Evolutionary conservation across 2,113 vertebrate genomes (phyloP).

Genomic region (Chaetura pelagica): DNA sequence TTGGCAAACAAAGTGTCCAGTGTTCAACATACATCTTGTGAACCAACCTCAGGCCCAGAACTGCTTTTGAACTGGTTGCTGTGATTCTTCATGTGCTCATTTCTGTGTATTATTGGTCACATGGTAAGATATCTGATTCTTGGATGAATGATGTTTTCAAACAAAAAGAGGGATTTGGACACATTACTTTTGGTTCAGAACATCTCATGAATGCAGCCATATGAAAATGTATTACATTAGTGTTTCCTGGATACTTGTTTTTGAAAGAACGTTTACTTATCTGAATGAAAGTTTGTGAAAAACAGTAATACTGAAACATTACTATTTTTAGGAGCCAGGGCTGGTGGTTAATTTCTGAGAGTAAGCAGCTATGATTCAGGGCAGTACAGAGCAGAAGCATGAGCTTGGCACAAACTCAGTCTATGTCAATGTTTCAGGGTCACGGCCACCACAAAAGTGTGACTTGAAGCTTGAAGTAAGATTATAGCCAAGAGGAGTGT

Average conservation of each 20-base stretch:
- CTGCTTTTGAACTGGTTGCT: slow-evolving; percentile 15
- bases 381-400: background rate
- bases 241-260: slow-evolving; percentile 16
- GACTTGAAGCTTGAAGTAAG: background rate
- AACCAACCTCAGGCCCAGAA: background rate
- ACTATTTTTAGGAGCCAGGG: background rate
- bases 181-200: slow-evolving; percentile 40
- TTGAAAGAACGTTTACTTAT: background rate
- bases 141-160: slow-evolving; percentile 47
- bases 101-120: slow-evolving; percentile 21
- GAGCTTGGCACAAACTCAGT: background rate
- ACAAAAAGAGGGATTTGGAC: slow-evolving; percentile 25
- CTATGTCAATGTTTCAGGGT: background rate
- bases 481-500: background rate
- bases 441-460: background rate
- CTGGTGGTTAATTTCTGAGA: background rate
- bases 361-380: background rate
- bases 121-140: slow-evolving; percentile 42
- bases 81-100: slow-evolving; percentile 12
- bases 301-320: background rate
- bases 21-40: slow-evolving; percentile 9
- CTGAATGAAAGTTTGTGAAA: background rate
- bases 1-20: background rate
- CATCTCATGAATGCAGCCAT: slow-evolving; percentile 1
- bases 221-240: slow-evolving; percentile 4